These are phyloP conservation scores for Nannospalax galili DNA, from an alignment of 2,113 vertebrate genomes.

Conservation along the genomic window DNA sequence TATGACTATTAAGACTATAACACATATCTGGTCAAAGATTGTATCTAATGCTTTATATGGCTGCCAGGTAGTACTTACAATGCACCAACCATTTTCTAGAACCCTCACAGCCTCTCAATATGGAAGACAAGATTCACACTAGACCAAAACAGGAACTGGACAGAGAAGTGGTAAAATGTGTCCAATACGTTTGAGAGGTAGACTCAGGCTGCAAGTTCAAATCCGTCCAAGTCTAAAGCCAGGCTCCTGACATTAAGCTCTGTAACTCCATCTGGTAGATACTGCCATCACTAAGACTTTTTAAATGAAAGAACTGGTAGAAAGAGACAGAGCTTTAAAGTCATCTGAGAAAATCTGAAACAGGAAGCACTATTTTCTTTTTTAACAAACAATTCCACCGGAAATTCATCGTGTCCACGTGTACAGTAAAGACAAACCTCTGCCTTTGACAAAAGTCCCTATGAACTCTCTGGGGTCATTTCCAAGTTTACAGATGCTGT, in stretches of 20 bases:
- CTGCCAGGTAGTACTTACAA: background rate
- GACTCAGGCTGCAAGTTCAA: background rate
- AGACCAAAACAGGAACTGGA: background rate
- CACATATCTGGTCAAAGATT: background rate
- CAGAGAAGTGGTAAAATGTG: background rate
- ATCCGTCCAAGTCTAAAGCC: background rate
- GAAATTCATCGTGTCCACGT: background rate
- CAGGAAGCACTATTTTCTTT: constrained; percentile 35
- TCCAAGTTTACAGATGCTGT: background rate
- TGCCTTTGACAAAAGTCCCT: background rate
- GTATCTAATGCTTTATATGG: background rate
- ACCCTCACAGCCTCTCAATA: background rate
- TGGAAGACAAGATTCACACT: background rate
- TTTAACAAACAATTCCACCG: constrained; percentile 35
- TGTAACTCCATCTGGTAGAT: background rate
- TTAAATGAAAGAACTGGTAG: background rate
- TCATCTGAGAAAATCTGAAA: constrained; percentile 23
- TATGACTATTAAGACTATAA: accelerated
- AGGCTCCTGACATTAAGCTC: background rate
- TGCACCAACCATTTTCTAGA: background rate
- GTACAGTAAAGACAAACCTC: background rate
- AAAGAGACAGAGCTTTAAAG: background rate
- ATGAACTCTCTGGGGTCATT: background rate
- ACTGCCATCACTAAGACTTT: too few species aligned
- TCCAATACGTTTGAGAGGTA: background rate